Percentiles rank a stretch among this genome's conserved stretches.
These are phyloP conservation scores for Hycleus cichorii DNA, from an alignment of 1,140 invertebrate species.

Conservation along the genomic window DNA sequence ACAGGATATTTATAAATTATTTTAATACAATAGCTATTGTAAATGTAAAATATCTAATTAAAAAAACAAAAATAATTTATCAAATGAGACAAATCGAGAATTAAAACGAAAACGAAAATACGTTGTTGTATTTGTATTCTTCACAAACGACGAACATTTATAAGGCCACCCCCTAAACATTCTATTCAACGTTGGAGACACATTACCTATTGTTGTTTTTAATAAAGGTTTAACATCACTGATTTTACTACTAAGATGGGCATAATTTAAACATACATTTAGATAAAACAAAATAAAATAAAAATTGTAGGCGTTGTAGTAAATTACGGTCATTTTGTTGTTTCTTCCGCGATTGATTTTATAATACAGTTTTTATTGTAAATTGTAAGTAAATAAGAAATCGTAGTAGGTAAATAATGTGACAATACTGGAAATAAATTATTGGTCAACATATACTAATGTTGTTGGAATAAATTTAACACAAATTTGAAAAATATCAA, in stretches of 20 bases:
- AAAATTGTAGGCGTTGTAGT: constrained; percentile 10
- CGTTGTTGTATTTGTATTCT: constrained; percentile 11
- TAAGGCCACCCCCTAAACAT: constrained; percentile 21
- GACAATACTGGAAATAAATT: constrained; percentile 5
- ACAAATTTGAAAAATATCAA: too few species aligned
- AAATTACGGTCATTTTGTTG: constrained; percentile 1
- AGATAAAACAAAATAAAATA: background rate
- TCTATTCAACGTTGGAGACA: constrained; percentile 20
- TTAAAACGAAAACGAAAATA: constrained; percentile 12
- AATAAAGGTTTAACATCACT: constrained; percentile 24
- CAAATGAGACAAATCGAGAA: background rate
- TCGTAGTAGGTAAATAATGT: background rate
- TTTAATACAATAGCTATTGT: too few species aligned
- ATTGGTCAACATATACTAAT: too few species aligned
- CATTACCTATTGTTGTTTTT: constrained; percentile 26
- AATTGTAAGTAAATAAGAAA: background rate
- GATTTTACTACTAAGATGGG: constrained; percentile 2
- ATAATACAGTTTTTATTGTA: background rate
- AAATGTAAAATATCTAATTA: too few species aligned
- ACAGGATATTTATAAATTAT: too few species aligned
- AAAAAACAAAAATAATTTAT: constrained; percentile 4
- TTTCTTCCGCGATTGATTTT: constrained; percentile 4
- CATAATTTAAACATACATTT: too few species aligned
- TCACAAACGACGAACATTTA: constrained; percentile 19
- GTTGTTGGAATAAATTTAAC: too few species aligned